Conservation (phyloP, 2,888 invertebrate species). For the Noctua pronuba region DNA sequence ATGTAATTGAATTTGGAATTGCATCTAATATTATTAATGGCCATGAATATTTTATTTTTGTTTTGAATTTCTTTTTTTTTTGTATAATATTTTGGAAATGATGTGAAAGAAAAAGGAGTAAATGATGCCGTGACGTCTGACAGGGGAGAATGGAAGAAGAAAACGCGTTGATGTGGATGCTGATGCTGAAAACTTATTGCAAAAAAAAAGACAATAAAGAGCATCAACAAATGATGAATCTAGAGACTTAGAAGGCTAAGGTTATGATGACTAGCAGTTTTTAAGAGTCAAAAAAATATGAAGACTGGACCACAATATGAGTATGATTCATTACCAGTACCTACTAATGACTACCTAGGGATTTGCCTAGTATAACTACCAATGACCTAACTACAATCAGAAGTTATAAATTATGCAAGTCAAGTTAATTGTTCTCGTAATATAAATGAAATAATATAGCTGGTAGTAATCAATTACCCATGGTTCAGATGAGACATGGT, state of each 20-base stretch:
- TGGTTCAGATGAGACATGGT: not conserved
- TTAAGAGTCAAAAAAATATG: not conserved
- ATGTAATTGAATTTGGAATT: slow-evolving; percentile 63
- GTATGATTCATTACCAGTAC: not conserved
- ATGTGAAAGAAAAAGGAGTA: no score
- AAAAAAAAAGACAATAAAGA: not conserved
- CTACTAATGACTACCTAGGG: not conserved
- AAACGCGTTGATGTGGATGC: not conserved
- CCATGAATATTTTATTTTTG: slow-evolving; percentile 7
- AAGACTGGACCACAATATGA: not conserved
- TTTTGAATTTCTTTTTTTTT: not conserved
- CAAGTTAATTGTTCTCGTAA: slow-evolving; percentile 6
- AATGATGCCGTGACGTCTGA: no score
- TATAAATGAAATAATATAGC: not conserved
- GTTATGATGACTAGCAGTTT: not conserved
- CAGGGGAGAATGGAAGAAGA: no score
- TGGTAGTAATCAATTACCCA: slow-evolving; percentile 14
- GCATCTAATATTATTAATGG: slow-evolving; percentile 31
- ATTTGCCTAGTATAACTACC: not conserved
- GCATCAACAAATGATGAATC: not conserved
- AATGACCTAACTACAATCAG: not conserved
- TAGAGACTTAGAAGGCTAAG: not conserved
- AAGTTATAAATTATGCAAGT: slow-evolving; percentile 10
- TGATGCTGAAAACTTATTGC: not conserved
- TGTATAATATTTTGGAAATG: not conserved